Evolutionary conservation across 1,140 invertebrate genomes (phyloP).

Genomic region (Hyles euphorbiae): DNA sequence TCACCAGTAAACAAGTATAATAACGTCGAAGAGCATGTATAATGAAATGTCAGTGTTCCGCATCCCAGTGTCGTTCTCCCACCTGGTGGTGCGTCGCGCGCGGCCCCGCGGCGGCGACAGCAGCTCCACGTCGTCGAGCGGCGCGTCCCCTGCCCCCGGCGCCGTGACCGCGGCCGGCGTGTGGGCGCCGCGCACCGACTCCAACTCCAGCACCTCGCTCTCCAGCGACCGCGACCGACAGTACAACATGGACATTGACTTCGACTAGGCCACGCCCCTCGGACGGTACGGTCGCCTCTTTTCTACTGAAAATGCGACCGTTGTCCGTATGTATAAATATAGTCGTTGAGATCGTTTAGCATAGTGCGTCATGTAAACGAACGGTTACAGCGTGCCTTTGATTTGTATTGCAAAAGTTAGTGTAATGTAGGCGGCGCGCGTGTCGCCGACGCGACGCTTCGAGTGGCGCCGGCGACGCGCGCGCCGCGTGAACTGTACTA

Average conservation of each 20-base stretch:
- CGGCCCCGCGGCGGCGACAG: constrained; percentile 12
- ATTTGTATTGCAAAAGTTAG: constrained; percentile 21
- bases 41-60: background rate
- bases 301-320: too few relatives aligned
- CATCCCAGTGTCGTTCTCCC: constrained; percentile 12
- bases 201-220: constrained; percentile 29
- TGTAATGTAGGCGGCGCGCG: constrained; percentile 9
- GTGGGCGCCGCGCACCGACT: constrained; percentile 28
- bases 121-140: constrained; percentile 20
- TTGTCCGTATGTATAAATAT: constrained; percentile 17
- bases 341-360: constrained; percentile 15
- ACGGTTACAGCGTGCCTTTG: constrained; percentile 25
- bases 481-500: too few relatives aligned
- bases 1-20: too few relatives aligned
- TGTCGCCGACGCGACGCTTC: too few relatives aligned
- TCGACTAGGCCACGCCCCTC: constrained; percentile 32
- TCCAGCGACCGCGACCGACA: constrained; percentile 32
- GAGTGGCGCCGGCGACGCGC: too few relatives aligned
- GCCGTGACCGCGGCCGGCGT: constrained; percentile 29
- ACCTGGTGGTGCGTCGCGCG: constrained; percentile 32
- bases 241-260: constrained; percentile 65
- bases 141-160: constrained; percentile 22
- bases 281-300: too few relatives aligned
- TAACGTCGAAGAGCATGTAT: too few relatives aligned
- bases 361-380: constrained; percentile 19